phyloP scores from a whole-genome alignment of 2,797 vertebrate species.

The Hyperoplus immaculatus region DNA sequence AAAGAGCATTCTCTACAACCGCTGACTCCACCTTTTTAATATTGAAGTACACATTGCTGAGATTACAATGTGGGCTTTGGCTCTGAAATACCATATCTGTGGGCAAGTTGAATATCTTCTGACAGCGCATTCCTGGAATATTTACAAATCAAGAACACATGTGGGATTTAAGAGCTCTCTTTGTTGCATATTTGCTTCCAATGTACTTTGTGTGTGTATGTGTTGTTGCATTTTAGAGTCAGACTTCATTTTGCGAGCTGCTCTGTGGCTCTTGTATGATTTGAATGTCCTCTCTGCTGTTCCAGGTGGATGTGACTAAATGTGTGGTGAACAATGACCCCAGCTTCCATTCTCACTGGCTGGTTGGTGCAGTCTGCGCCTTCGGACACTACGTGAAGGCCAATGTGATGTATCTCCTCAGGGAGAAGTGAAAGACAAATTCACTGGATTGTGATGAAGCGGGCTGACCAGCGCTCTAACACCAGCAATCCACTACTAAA shows the following conservation, averaged over 20 bases:
- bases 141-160: constrained; percentile 33
- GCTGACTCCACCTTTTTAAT: not conserved
- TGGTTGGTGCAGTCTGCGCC: constrained; percentile 88
- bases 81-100: constrained; percentile 49
- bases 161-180: not conserved
- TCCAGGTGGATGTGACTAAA: constrained; percentile 90
- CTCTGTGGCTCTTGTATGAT: not conserved
- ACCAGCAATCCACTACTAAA: constrained; percentile 37
- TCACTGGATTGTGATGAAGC: constrained; percentile 33
- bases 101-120: constrained; percentile 25
- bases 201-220: not conserved
- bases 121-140: constrained; percentile 30
- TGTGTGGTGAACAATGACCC: constrained; percentile 94
- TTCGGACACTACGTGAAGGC: constrained; percentile 95
- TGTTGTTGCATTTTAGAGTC: not conserved
- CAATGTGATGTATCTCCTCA: constrained; percentile 90
- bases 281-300: constrained; percentile 28
- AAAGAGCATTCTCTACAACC: too few species aligned
- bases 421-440: constrained; percentile 90
- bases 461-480: constrained; percentile 32
- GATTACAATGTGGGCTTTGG: constrained; percentile 58
- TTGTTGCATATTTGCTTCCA: not conserved
- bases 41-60: constrained; percentile 43
- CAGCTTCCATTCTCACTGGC: constrained; percentile 93
- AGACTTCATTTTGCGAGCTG: not conserved